These are phyloP conservation scores for Dicentrarchus labrax DNA, from an alignment of 2,113 vertebrate species.

Conservation along the genomic window DNA sequence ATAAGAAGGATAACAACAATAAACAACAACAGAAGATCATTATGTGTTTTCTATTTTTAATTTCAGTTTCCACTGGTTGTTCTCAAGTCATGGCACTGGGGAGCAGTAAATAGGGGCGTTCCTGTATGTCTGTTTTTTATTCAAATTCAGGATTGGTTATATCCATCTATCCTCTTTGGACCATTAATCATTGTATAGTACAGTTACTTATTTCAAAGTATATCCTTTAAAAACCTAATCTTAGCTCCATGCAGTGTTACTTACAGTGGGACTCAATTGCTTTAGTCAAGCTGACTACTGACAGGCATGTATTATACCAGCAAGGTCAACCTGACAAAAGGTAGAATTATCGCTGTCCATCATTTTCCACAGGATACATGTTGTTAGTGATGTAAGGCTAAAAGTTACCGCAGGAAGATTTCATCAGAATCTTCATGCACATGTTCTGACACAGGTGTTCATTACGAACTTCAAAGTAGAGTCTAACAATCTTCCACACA, in stretches of 20 bases:
- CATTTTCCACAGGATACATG: not conserved
- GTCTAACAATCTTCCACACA: no score
- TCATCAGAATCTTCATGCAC: not conserved
- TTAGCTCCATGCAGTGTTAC: not conserved
- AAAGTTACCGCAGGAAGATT: no score
- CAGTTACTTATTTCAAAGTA: not conserved
- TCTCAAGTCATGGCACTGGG: no score
- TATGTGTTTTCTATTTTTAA: no score
- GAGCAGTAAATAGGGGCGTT: no score
- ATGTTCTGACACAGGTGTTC: not conserved
- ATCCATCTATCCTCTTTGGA: no score
- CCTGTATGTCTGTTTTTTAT: no score
- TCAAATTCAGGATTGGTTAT: no score
- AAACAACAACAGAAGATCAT: no score
- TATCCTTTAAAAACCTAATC: no score
- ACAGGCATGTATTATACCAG: not conserved
- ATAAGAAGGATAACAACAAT: no score
- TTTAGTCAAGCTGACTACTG: not conserved
- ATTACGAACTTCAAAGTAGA: not conserved
- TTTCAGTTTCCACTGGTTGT: no score
- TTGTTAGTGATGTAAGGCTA: not conserved
- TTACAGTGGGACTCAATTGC: not conserved
- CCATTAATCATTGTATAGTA: not conserved
- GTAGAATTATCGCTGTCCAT: not conserved
- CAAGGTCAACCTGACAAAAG: not conserved